These are phyloP conservation scores for Scalopus aquaticus DNA, from an alignment of 2,113 vertebrate species.

Conservation along the genomic window DNA sequence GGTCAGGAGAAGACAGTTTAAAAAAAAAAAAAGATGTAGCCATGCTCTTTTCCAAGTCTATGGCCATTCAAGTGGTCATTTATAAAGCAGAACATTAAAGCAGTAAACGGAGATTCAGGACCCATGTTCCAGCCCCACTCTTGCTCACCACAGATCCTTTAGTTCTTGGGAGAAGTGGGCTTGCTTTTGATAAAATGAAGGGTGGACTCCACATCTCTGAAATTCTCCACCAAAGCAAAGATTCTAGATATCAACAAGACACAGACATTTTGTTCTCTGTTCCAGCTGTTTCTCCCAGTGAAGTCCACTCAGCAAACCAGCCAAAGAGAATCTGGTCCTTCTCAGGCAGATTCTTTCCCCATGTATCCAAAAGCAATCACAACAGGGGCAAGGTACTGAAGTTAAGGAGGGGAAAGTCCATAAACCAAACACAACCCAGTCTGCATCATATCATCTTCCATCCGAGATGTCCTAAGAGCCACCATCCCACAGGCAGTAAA, in stretches of 20 bases:
- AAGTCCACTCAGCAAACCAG: background rate
- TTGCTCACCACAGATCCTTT: background rate
- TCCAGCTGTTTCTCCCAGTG: background rate
- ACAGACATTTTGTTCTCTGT: background rate
- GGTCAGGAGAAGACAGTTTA: background rate
- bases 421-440: background rate
- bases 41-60: slow-evolving; percentile 26
- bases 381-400: background rate
- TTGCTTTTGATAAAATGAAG: background rate
- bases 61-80: background rate
- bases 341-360: background rate
- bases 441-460: background rate
- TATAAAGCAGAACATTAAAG: background rate
- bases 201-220: background rate
- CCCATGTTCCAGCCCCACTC: background rate
- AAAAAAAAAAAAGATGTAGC: background rate
- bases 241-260: background rate
- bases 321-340: background rate
- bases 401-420: background rate
- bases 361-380: background rate
- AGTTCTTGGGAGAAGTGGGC: background rate
- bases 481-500: background rate
- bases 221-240: background rate
- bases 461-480: background rate
- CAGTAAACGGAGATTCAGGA: background rate